Evolutionary conservation across 2,113 vertebrate genomes (phyloP).

Genomic region (Calidris pugnax): DNA sequence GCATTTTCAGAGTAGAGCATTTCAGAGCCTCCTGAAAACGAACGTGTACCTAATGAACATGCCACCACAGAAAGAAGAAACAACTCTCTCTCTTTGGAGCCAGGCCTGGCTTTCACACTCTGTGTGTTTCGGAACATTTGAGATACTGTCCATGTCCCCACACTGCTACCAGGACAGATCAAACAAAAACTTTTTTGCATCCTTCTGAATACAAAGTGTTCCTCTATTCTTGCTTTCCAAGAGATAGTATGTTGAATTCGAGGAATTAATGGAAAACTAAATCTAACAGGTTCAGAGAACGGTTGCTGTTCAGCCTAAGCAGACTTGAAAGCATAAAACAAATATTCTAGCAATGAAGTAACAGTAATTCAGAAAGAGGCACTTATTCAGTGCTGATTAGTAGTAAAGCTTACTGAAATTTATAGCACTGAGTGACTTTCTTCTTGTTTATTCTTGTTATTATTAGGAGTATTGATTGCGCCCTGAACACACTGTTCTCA

Average conservation of each 20-base stretch:
- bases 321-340: neutral
- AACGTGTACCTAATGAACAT: neutral
- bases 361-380: neutral
- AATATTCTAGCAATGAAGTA: neutral
- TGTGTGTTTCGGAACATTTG: neutral
- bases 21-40: neutral
- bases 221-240: neutral
- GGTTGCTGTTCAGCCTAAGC: neutral
- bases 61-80: neutral
- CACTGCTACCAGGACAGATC: neutral
- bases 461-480: slow-evolving; percentile 73
- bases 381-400: neutral
- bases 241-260: neutral
- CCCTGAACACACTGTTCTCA: slow-evolving; percentile 58
- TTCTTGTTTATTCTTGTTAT: slow-evolving; percentile 55
- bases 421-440: neutral
- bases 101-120: neutral
- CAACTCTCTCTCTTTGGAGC: neutral
- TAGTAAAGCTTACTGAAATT: neutral
- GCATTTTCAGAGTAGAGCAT: neutral
- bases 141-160: neutral
- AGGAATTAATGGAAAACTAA: neutral
- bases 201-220: neutral
- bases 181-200: neutral
- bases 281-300: neutral